Percentiles rank a stretch among this genome's conserved stretches.
Conservation (phyloP, 2,888 invertebrate genomes). For the Falcaria lacertinaria region DNA sequence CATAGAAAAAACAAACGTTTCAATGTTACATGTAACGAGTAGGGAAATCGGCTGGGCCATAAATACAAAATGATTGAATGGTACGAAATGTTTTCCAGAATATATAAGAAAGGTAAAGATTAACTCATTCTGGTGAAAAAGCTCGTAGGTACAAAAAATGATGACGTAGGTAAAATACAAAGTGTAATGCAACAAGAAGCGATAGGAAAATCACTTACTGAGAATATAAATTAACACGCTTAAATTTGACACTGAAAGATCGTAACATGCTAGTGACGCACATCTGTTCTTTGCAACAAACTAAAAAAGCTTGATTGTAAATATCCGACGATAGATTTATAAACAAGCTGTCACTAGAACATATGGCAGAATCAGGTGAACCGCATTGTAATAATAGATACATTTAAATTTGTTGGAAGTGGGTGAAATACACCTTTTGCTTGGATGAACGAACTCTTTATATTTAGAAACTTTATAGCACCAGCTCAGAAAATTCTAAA, state of each 20-base stretch:
- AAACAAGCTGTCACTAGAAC: conserved; percentile 39
- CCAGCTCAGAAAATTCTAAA: conserved; percentile 50
- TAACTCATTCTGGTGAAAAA: too few relatives aligned
- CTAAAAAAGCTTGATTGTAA: conserved; percentile 53
- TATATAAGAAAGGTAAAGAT: too few relatives aligned
- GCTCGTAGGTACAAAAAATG: too few relatives aligned
- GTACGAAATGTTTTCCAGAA: too few relatives aligned
- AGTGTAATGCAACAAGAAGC: neutral
- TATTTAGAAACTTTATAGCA: conserved; percentile 62
- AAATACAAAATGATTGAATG: too few relatives aligned
- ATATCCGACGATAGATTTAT: conserved; percentile 67
- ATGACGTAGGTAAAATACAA: too few relatives aligned
- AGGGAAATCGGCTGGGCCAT: too few relatives aligned
- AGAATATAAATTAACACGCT: neutral
- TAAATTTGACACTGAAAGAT: conserved; percentile 8
- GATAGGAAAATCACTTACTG: neutral
- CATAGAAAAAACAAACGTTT: neutral
- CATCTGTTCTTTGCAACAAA: conserved; percentile 40
- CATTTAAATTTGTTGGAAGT: too few relatives aligned
- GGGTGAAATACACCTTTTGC: conserved; percentile 34
- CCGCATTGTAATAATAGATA: conserved; percentile 6
- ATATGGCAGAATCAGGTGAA: conserved; percentile 10
- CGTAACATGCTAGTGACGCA: conserved; percentile 4
- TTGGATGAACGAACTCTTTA: conserved; percentile 66
- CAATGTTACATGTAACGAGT: neutral